Evolutionary conservation across 2,797 vertebrate species (phyloP), one percentile per base, ranked within the genome.

Genomic region (Setipinna tenuifilis): DNA sequence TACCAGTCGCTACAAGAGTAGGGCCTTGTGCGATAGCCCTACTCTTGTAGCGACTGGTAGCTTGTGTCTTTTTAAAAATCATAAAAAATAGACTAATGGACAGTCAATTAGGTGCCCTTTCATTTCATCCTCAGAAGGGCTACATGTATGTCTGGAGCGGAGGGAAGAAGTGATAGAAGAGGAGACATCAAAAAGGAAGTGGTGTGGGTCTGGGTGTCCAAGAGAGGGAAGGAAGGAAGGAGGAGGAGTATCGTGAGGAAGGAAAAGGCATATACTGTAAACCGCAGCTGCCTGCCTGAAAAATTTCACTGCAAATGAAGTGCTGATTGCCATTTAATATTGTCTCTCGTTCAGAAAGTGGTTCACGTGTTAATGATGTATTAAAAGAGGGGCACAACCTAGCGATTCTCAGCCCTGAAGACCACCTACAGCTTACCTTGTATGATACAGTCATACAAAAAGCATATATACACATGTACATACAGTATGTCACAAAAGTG

Each of bases 81-180:
- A n/a, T n/a, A n/a, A n/a, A n/a, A n/a, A n/a, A 75, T 75, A 28
- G 28, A 2, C 6, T 75, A 28, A 75, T 75, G 28, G 68, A 0
- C 31, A 35, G 28, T 75, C 68, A 35, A 75, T 75, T 75, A 75
- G 16, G 19, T 75, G 68, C 68, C 31, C 12, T 19, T 35, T 75
- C 19, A 75, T 35, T 31, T 75, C 28, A 75, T 75, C 68, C 35
- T 75, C 28, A 75, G 12, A 75, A 75, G 68, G 68, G 68, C 68
- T 31, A 35, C n/a, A n/a, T n/a, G n/a, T n/a, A n/a, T 17, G 68
- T 75, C 35, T 75, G 68, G 68, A 75, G n/a, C n/a, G n/a, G n/a
- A n/a, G n/a, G n/a, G n/a, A n/a, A n/a, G n/a, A n/a, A n/a, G n/a
- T n/a, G 50, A 54, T 7, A 54, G 65, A 71, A 71, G 65, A 17